phyloP scores from a whole-genome alignment of 2,888 invertebrate genomes.

The Mythimna ferrago region DNA sequence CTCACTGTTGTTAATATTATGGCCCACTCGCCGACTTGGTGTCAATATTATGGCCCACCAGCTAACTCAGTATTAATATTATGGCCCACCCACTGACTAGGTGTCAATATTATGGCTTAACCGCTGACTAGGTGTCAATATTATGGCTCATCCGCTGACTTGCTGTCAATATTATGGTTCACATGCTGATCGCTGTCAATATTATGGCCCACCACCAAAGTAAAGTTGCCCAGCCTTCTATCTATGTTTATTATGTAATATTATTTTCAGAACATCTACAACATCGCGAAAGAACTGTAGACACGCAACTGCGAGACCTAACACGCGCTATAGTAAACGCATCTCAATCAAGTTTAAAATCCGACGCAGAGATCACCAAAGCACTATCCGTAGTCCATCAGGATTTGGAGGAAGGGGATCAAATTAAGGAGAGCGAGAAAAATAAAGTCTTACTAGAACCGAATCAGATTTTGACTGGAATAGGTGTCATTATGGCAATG shows the following conservation, averaged over 20 bases:
- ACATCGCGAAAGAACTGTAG: conserved; percentile 80
- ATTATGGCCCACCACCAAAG: neutral
- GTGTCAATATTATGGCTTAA: too few relatives aligned
- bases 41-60: neutral
- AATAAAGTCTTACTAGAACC: conserved; percentile 74
- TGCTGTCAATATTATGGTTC: neutral
- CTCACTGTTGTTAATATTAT: too few relatives aligned
- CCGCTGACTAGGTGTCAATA: neutral
- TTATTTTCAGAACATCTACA: conserved; percentile 82
- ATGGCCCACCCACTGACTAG: neutral
- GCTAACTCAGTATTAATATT: neutral
- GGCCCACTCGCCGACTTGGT: neutral
- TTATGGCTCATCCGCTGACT: neutral
- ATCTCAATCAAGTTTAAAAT: conserved; percentile 81
- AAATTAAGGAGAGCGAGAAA: conserved; percentile 65
- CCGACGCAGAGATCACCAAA: conserved; percentile 83
- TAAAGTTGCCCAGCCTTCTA: too few relatives aligned
- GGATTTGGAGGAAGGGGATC: conserved; percentile 81
- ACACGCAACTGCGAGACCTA: conserved; percentile 80
- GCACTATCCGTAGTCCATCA: conserved; percentile 83
- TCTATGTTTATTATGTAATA: neutral
- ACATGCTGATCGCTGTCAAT: neutral
- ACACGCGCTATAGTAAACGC: conserved; percentile 79
- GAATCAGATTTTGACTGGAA: conserved; percentile 81
- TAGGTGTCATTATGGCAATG: conserved; percentile 79